Evolutionary conservation across 1,140 invertebrate genomes (phyloP).

Genomic region (Drosophila tristis): DNA sequence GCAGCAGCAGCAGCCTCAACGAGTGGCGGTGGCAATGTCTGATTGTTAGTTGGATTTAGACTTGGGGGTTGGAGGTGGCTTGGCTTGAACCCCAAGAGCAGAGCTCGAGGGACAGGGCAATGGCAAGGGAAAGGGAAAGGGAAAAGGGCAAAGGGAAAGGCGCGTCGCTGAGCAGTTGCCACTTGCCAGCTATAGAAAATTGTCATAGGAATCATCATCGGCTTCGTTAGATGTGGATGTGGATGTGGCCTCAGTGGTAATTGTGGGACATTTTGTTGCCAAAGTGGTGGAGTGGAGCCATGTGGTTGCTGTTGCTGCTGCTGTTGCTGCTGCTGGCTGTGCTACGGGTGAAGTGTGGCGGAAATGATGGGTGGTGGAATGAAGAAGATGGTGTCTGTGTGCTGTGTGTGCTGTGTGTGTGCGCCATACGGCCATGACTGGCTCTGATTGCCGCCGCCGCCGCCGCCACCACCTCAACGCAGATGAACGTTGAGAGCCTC

Average conservation of each 20-base stretch:
- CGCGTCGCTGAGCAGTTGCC: constrained; percentile 54
- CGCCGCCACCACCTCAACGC: constrained; percentile 25
- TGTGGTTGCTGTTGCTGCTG: constrained; percentile 19
- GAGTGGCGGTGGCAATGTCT: constrained; percentile 79
- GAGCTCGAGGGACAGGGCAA: constrained; percentile 5
- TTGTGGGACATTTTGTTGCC: constrained; percentile 84
- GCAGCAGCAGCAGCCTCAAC: constrained; percentile 16
- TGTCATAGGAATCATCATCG: constrained; percentile 84
- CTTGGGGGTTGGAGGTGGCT: constrained; percentile 13
- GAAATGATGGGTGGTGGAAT: constrained; percentile 58
- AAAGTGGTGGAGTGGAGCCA: constrained; percentile 68
- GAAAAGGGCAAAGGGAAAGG: constrained; percentile 4
- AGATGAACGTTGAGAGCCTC: constrained; percentile 70
- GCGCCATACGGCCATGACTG: constrained; percentile 20
- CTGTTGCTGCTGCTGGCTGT: neutral
- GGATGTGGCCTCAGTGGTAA: constrained; percentile 83
- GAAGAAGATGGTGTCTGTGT: neutral
- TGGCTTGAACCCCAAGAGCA: constrained; percentile 16
- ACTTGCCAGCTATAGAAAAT: constrained; percentile 83
- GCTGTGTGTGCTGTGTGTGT: neutral
- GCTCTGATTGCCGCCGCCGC: constrained; percentile 38
- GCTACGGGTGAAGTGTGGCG: constrained; percentile 29
- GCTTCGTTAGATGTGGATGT: constrained; percentile 75
- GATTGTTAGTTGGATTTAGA: constrained; percentile 77
- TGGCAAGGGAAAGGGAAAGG: constrained; percentile 2